These are phyloP conservation scores for Seira musarum DNA, from an alignment of 2,888 invertebrate species.

Conservation along the genomic window DNA sequence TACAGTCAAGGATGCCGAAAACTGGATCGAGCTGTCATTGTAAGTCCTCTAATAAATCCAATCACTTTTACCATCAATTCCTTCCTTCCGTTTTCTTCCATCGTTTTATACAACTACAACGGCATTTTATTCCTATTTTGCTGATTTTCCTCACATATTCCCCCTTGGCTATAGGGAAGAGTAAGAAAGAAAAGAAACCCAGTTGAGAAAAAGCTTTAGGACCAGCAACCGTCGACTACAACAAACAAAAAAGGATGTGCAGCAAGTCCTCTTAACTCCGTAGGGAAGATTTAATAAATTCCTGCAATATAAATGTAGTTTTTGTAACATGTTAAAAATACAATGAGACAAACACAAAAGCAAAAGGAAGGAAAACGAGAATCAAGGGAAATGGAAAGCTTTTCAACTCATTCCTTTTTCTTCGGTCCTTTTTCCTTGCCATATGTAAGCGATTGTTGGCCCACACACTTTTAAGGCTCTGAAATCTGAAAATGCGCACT, in stretches of 20 bases:
- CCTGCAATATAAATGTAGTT: too few species aligned
- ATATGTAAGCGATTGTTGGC: slow-evolving; percentile 29
- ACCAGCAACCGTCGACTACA: too few species aligned
- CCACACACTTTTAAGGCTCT: not conserved
- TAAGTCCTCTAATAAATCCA: slow-evolving; percentile 71
- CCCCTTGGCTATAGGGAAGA: slow-evolving; percentile 51
- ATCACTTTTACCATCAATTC: slow-evolving; percentile 68
- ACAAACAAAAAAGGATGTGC: too few species aligned
- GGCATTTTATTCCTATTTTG: slow-evolving; percentile 54
- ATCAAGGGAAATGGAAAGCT: slow-evolving; percentile 55
- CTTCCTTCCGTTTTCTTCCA: slow-evolving; percentile 57
- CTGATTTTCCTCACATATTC: slow-evolving; percentile 47
- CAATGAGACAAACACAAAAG: slow-evolving; percentile 52
- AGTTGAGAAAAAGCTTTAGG: not conserved
- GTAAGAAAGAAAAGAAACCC: slow-evolving; percentile 17
- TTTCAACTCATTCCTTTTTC: slow-evolving; percentile 50
- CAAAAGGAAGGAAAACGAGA: slow-evolving; percentile 37
- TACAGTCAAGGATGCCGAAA: slow-evolving; percentile 81
- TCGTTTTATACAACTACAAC: slow-evolving; percentile 20
- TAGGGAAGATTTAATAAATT: too few species aligned
- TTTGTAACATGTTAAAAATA: slow-evolving; percentile 17
- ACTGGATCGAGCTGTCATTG: slow-evolving; percentile 78
- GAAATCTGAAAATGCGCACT: too few species aligned
- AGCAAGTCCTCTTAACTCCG: too few species aligned
- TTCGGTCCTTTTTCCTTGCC: slow-evolving; percentile 20